Evolutionary conservation across 1,140 invertebrate species (phyloP).

Genomic region (Bombus picipes): DNA sequence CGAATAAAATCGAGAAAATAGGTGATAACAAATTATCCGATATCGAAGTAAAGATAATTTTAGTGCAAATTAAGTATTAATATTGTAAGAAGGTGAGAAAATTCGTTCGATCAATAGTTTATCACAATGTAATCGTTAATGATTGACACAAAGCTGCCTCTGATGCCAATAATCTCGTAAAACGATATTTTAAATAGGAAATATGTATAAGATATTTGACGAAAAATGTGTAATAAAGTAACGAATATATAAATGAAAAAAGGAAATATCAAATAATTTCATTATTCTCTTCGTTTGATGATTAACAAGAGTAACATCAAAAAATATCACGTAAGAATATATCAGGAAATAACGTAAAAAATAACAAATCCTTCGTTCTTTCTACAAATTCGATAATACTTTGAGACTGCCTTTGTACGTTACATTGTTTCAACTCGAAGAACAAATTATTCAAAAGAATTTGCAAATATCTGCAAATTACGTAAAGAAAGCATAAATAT

Average conservation of each 20-base stretch:
- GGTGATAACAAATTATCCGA: not conserved
- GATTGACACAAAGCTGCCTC: constrained; percentile 8
- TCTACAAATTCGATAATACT: not conserved
- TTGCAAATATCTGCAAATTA: not conserved
- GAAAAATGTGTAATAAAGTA: not conserved
- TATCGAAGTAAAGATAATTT: not conserved
- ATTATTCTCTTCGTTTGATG: not conserved
- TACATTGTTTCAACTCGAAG: not conserved
- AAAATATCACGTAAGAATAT: not conserved
- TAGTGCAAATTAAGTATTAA: not conserved
- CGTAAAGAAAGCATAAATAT: not conserved
- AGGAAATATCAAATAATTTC: not conserved
- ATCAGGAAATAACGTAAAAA: not conserved
- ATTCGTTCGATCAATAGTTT: constrained; percentile 1
- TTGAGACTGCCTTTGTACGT: not conserved
- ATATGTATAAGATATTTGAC: not conserved
- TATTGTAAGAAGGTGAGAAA: not conserved
- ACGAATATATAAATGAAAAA: not conserved
- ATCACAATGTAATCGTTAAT: constrained; percentile 4
- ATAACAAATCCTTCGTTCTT: not conserved
- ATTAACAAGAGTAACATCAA: not conserved
- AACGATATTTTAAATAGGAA: constrained; percentile 17
- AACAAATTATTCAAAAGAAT: not conserved
- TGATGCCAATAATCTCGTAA: constrained; percentile 13
- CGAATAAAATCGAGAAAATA: not conserved